A percentile compares a stretch with the other conserved stretches of the same genome.
Conservation (phyloP, 2,797 vertebrate species). For the Urocyon cinereoargenteus region DNA sequence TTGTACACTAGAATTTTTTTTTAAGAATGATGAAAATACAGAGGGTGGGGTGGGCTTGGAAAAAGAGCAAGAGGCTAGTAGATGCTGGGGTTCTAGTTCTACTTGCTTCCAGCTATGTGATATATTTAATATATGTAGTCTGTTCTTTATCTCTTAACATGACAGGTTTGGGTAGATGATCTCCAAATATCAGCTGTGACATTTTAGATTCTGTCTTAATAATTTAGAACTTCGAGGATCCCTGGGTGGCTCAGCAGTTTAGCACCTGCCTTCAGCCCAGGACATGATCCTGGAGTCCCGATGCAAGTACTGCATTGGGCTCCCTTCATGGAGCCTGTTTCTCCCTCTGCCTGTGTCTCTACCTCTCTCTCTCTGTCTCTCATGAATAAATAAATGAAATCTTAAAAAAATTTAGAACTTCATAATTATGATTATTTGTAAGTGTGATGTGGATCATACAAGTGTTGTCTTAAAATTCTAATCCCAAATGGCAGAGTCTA, state of each 20-base stretch:
- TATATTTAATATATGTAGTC: neutral
- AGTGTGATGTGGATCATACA: neutral
- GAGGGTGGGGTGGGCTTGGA: neutral
- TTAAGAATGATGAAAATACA: neutral
- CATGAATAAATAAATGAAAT: no score
- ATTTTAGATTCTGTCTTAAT: conserved; percentile 22
- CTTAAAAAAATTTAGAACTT: neutral
- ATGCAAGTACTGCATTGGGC: no score
- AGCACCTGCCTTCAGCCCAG: no score
- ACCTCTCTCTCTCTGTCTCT: no score
- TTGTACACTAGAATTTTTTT: neutral
- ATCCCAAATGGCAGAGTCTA: neutral
- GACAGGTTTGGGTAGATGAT: neutral
- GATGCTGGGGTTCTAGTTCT: neutral
- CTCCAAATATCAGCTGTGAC: neutral
- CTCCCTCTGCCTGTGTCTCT: no score
- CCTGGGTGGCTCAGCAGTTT: no score
- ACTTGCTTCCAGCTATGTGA: neutral
- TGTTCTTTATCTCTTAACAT: neutral
- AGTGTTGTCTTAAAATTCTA: neutral
- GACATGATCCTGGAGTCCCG: no score
- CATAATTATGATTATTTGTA: neutral
- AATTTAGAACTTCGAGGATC: neutral
- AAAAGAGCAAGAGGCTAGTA: neutral
- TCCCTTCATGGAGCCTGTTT: no score